Base-by-base conservation (phyloP, 2,888 invertebrate genomes). In the Cantharis lateralis region DNA sequence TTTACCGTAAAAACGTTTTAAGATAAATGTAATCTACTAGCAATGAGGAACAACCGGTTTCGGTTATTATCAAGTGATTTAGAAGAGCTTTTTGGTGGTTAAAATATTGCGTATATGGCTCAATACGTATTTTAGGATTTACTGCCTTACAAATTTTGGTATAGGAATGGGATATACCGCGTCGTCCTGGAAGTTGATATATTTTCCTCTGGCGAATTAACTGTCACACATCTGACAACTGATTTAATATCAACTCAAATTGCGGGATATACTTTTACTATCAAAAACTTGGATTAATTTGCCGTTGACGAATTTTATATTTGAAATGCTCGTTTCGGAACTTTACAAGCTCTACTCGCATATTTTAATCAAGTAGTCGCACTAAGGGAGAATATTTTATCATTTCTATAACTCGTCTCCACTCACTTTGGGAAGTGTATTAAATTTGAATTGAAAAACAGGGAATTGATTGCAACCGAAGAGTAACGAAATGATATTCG, bases 401-500 rank as follows among this genome's bases (percentile, higher is more conserved):
- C 64, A 66, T 66, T 66, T 66, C 64, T 66, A 72, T 72, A 72
- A 72, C 72, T 72, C 72, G 66, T 66, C 72, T 72, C 28, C 63
- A 72, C 62, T 68, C 73, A 16, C 28, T 20, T 32, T 13, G 16
- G 68, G 62, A 73, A 73, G 73, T 73, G 62, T 73, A 73, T 73
- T 73, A 73, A 73, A 73, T 73, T 73, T 73, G 73, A 62, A 73
- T 61, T 16, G 73, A 73, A 73, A 73, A 73, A 73, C 73, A 73
- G 73, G 68, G 74, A 74, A 74, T 70, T 70, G 74, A 74, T 74
- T 74, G 70, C 74, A 70, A 70, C 70, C 70, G 70, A 70, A 70
- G 32, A 70, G 63, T 70, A 74, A 74, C 70, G 62, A 74, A 74
- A 70, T 74, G 70, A 74, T 74, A 74, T 64, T 74, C 70, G 70